A percentile compares a stretch with the other conserved stretches of the same genome.
phyloP scores from a whole-genome alignment of 1,140 invertebrate genomes.

The Sarcophaga bullata region DNA sequence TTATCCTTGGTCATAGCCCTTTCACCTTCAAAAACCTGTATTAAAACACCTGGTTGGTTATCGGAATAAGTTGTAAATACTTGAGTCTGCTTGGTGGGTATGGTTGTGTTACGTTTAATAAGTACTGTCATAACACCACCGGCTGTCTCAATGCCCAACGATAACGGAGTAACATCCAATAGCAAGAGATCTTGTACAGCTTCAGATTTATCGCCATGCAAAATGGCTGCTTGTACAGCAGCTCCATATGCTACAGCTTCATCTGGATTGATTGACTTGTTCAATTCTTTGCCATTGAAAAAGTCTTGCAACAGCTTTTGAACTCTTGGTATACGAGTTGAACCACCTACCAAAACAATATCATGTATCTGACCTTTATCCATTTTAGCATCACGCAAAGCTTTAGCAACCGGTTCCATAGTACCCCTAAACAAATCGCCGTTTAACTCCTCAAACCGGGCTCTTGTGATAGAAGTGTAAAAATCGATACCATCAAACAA shows the following conservation, averaged over 20 bases:
- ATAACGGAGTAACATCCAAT: constrained; percentile 93
- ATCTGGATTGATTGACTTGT: constrained; percentile 96
- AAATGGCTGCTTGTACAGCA: constrained; percentile 90
- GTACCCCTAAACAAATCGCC: constrained; percentile 92
- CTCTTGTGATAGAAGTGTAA: constrained; percentile 94
- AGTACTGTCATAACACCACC: constrained; percentile 97
- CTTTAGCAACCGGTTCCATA: constrained; percentile 94
- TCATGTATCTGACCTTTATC: constrained; percentile 93
- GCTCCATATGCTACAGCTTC: constrained; percentile 92
- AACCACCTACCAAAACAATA: constrained; percentile 96
- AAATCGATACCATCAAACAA: constrained; percentile 96
- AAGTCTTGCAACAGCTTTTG: constrained; percentile 94
- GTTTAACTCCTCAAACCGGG: constrained; percentile 94
- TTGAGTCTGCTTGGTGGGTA: constrained; percentile 95
- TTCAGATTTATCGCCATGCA: constrained; percentile 94
- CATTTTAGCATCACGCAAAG: constrained; percentile 92
- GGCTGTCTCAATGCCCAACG: constrained; percentile 97
- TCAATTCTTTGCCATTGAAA: constrained; percentile 97
- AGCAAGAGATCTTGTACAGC: constrained; percentile 89
- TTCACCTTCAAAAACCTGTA: constrained; percentile 91
- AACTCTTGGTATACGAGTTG: constrained; percentile 97
- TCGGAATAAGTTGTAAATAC: constrained; percentile 97
- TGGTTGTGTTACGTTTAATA: constrained; percentile 95
- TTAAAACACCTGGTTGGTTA: constrained; percentile 93
- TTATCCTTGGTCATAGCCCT: constrained; percentile 92